These are phyloP conservation scores for Hyles euphorbiae DNA, from an alignment of 1,140 invertebrate genomes.

Conservation along the genomic window DNA sequence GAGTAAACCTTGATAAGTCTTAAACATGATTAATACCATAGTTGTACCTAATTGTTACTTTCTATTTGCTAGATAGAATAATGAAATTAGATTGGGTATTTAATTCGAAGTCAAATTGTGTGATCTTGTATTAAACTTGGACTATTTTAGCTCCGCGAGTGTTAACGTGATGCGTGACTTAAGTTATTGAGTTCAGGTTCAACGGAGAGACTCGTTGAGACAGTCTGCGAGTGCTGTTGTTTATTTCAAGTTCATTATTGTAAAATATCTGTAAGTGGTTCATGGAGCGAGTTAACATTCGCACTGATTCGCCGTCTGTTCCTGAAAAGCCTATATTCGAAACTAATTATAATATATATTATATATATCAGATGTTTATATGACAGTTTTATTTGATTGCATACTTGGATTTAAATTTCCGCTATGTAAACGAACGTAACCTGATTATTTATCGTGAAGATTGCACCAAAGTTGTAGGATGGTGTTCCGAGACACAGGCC, in stretches of 20 bases:
- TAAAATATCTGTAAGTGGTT: constrained; percentile 1
- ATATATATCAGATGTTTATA: no score
- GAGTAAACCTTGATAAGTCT: constrained; percentile 53
- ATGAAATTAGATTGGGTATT: constrained; percentile 71
- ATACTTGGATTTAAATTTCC: constrained; percentile 33
- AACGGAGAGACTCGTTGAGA: no score
- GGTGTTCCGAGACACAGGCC: constrained; percentile 17
- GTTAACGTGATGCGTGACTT: constrained; percentile 6
- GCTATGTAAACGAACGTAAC: constrained; percentile 31
- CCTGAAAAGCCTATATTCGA: no score
- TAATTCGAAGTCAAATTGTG: constrained; percentile 54
- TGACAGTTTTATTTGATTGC: constrained; percentile 16
- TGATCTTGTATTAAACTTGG: constrained; percentile 34
- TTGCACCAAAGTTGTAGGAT: constrained; percentile 28
- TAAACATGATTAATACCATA: constrained; percentile 54
- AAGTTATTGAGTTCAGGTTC: neutral
- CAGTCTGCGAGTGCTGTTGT: no score
- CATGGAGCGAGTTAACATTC: constrained; percentile 9
- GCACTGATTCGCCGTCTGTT: constrained; percentile 4
- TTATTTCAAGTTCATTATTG: no score
- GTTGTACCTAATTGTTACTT: constrained; percentile 73
- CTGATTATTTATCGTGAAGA: constrained; percentile 42
- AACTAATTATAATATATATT: no score
- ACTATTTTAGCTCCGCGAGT: constrained; percentile 8
- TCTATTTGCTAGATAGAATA: constrained; percentile 75